phyloP scores from a whole-genome alignment of 2,797 vertebrate genomes.

The Nannoperca australis region DNA sequence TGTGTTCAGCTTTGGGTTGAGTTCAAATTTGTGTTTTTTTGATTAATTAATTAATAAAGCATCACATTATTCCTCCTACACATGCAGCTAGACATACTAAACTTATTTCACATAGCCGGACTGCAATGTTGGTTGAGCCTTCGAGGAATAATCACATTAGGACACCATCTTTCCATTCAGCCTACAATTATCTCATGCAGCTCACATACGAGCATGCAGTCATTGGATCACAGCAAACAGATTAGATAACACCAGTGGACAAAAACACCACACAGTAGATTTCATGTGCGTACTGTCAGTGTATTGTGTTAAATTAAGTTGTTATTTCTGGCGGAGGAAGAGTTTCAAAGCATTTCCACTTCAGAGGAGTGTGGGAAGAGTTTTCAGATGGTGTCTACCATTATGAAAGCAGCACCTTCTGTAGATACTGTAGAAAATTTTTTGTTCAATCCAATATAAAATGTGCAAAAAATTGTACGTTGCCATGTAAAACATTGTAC shows the following conservation, averaged over 20 bases:
- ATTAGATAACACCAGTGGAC: slow-evolving; percentile 21
- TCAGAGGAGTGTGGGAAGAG: slow-evolving; percentile 4
- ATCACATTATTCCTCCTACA: not conserved
- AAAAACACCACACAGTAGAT: slow-evolving; percentile 12
- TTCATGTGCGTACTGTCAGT: not conserved
- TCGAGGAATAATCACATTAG: slow-evolving; percentile 21
- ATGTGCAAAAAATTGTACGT: no score
- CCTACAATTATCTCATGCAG: not conserved
- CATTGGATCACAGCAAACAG: slow-evolving; percentile 20
- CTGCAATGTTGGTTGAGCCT: not conserved
- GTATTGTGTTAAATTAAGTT: not conserved
- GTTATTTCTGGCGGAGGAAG: not conserved
- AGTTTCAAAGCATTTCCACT: slow-evolving; percentile 15
- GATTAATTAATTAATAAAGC: not conserved
- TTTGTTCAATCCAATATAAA: no score
- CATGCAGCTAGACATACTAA: not conserved
- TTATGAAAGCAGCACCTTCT: not conserved
- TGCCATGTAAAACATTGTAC: no score
- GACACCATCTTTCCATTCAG: slow-evolving; percentile 29
- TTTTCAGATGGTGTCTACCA: not conserved
- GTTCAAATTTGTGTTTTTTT: not conserved
- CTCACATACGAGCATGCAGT: not conserved
- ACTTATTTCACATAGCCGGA: not conserved
- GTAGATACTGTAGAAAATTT: no score
- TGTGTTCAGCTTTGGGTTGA: not conserved